Percentiles rank a stretch among this genome's conserved stretches.
phyloP scores from a whole-genome alignment of 2,888 invertebrate species.

The Panorpa germanica region DNA sequence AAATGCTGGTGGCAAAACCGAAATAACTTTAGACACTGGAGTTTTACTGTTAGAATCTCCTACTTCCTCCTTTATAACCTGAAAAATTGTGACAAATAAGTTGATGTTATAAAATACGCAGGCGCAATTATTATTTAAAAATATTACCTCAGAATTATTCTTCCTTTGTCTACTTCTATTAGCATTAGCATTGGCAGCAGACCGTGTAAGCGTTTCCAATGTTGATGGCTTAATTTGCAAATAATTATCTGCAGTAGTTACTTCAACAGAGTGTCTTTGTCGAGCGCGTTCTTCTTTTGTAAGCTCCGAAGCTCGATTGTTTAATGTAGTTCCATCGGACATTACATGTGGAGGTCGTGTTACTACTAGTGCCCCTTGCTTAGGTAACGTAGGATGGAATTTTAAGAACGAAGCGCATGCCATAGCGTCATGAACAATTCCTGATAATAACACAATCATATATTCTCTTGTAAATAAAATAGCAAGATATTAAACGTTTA shows the following conservation, averaged over 20 bases:
- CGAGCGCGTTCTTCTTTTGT: slow-evolving; percentile 41
- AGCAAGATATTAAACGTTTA: background rate
- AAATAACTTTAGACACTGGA: slow-evolving; percentile 32
- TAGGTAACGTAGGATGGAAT: slow-evolving; percentile 75
- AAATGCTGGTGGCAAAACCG: slow-evolving; percentile 70
- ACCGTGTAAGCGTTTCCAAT: slow-evolving; percentile 54
- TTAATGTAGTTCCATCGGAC: slow-evolving; percentile 18
- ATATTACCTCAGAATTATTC: slow-evolving; percentile 14
- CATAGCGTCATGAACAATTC: slow-evolving; percentile 94
- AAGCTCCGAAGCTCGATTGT: slow-evolving; percentile 27
- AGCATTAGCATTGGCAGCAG: slow-evolving; percentile 60
- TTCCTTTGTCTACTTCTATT: slow-evolving; percentile 42
- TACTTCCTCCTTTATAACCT: slow-evolving; percentile 19
- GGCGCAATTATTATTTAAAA: background rate
- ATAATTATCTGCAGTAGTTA: slow-evolving; percentile 50
- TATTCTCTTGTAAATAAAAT: background rate
- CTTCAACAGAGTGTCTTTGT: slow-evolving; percentile 80
- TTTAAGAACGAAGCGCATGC: slow-evolving; percentile 93
- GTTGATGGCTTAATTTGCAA: slow-evolving; percentile 63
- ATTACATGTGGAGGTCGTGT: slow-evolving; percentile 29
- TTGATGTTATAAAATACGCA: no score
- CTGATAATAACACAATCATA: slow-evolving; percentile 19
- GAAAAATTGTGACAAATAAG: slow-evolving; percentile 1
- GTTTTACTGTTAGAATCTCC: slow-evolving; percentile 18
- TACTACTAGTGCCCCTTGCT: slow-evolving; percentile 56